Evolutionary conservation across 2,888 invertebrate genomes (phyloP).

Genomic region (Lasioglossum malachurum): DNA sequence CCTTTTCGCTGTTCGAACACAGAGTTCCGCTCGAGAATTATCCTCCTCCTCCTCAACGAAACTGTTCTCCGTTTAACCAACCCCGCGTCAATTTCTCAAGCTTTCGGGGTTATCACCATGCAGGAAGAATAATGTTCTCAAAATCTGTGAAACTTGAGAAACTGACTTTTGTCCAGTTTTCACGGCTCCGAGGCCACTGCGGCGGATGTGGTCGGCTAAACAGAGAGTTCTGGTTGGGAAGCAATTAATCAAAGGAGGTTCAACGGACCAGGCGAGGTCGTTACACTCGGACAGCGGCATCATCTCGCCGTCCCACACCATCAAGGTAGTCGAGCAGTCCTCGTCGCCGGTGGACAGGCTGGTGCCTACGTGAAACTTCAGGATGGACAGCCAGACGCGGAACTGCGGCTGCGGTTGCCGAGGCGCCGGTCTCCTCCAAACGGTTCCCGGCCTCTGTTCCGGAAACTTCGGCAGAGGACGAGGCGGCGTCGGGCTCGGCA

Average conservation of each 20-base stretch:
- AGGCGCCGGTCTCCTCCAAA: slow-evolving; percentile 86
- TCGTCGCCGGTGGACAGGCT: slow-evolving; percentile 89
- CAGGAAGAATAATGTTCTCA: too few relatives aligned
- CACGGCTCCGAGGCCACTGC: background rate
- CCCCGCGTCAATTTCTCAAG: background rate
- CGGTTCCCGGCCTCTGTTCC: slow-evolving; percentile 81
- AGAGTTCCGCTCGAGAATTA: background rate
- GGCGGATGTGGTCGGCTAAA: background rate
- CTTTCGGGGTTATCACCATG: background rate
- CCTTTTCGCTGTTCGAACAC: slow-evolving; percentile 81
- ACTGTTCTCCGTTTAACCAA: background rate
- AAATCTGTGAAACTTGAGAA: background rate
- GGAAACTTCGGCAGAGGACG: slow-evolving; percentile 83
- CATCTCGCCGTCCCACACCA: slow-evolving; percentile 92
- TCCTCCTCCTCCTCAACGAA: background rate
- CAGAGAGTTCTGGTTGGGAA: background rate
- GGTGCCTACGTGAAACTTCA: slow-evolving; percentile 93
- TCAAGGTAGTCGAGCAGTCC: slow-evolving; percentile 93
- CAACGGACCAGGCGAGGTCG: slow-evolving; percentile 91
- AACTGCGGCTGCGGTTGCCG: slow-evolving; percentile 88
- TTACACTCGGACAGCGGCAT: slow-evolving; percentile 91
- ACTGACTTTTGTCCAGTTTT: background rate
- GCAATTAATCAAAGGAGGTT: slow-evolving; percentile 26
- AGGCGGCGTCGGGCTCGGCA: slow-evolving; percentile 86
- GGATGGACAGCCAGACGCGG: slow-evolving; percentile 93